These are phyloP conservation scores for Gnathochromis pfefferi DNA, from an alignment of 2,113 vertebrate species.

Conservation along the genomic window DNA sequence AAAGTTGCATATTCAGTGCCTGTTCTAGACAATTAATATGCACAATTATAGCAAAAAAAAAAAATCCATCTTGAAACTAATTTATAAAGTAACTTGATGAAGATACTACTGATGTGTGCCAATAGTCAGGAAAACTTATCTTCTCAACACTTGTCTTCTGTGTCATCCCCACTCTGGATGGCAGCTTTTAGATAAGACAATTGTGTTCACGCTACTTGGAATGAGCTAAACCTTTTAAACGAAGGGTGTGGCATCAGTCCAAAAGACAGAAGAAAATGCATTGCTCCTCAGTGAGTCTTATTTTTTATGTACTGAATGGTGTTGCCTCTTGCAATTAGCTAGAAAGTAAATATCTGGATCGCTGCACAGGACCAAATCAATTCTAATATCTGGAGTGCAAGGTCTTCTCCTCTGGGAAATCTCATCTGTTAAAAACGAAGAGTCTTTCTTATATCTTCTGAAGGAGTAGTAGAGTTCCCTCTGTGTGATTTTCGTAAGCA, in stretches of 20 bases:
- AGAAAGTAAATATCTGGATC: conserved; percentile 59
- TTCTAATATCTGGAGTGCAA: conserved; percentile 60
- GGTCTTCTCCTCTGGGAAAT: conserved; percentile 51
- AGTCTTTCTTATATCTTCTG: conserved; percentile 10
- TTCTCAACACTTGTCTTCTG: neutral
- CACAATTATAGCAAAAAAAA: neutral
- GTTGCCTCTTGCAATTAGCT: conserved; percentile 59
- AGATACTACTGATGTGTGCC: neutral
- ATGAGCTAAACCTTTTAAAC: conserved; percentile 9
- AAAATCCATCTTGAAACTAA: neutral
- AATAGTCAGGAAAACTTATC: neutral
- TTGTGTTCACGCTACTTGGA: neutral
- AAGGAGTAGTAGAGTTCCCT: neutral
- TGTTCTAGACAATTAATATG: neutral
- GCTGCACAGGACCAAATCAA: conserved; percentile 56
- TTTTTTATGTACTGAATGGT: conserved; percentile 11
- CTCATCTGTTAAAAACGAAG: conserved; percentile 54
- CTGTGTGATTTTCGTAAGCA: neutral
- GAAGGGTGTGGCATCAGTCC: conserved; percentile 6
- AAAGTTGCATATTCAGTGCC: neutral
- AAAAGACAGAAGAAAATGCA: conserved; percentile 31
- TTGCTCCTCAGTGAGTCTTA: conserved; percentile 15
- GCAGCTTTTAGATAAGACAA: neutral
- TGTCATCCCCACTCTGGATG: neutral
- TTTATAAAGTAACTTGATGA: neutral